A percentile compares a stretch with the other conserved stretches of the same genome.
Evolutionary conservation across 1,140 invertebrate genomes (phyloP).

Genomic region (Drosophila varians): DNA sequence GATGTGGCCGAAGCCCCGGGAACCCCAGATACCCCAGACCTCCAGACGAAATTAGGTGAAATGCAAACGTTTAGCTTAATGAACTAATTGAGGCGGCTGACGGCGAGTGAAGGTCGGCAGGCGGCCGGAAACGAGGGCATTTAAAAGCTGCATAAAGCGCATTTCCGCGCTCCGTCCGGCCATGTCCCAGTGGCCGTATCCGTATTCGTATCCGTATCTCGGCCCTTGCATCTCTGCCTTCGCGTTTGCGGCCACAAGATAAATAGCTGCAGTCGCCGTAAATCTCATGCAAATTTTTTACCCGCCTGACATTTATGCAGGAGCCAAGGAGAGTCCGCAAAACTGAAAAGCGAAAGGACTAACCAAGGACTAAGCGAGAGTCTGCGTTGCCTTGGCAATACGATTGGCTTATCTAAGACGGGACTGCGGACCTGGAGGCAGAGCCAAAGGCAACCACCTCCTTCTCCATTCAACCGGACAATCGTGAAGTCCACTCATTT

Average conservation of each 20-base stretch:
- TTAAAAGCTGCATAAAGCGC: slow-evolving; percentile 74
- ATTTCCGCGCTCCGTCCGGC: slow-evolving; percentile 53
- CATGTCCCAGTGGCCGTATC: background rate
- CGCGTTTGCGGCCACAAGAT: slow-evolving; percentile 45
- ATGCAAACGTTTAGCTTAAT: slow-evolving; percentile 81
- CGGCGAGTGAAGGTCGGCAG: slow-evolving; percentile 68
- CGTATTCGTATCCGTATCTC: slow-evolving; percentile 10
- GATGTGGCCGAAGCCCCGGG: slow-evolving; percentile 48
- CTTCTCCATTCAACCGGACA: slow-evolving; percentile 33
- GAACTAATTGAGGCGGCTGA: slow-evolving; percentile 72
- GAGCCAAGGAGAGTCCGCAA: background rate
- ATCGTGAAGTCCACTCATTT: slow-evolving; percentile 59
- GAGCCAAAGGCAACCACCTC: slow-evolving; percentile 16
- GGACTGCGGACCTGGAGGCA: slow-evolving; percentile 2
- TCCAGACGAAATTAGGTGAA: slow-evolving; percentile 75
- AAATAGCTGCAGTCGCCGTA: slow-evolving; percentile 61
- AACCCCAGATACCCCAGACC: slow-evolving; percentile 16
- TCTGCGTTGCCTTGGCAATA: slow-evolving; percentile 39
- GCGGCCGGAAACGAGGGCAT: slow-evolving; percentile 64
- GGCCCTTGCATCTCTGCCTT: slow-evolving; percentile 43
- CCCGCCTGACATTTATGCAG: slow-evolving; percentile 63
- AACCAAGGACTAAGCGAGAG: slow-evolving; percentile 11
- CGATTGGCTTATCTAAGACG: slow-evolving; percentile 42
- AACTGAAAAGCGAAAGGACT: slow-evolving; percentile 2
- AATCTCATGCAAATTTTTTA: slow-evolving; percentile 62